Conservation (phyloP, 2,113 vertebrate genomes). For the Mugil cephalus region DNA sequence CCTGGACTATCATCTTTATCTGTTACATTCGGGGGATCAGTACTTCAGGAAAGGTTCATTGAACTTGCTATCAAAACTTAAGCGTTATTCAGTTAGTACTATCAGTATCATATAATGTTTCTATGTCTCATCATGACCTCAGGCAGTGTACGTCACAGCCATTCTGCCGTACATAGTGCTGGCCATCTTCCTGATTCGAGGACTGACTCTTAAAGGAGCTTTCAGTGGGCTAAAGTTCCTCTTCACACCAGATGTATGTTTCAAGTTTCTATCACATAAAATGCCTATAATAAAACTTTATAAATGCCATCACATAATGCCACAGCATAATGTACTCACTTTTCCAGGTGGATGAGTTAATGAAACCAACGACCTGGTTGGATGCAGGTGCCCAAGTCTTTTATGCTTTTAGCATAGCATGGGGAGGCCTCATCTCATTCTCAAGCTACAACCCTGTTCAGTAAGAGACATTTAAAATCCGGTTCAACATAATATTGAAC, state of each 20-base stretch:
- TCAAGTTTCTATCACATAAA: neutral
- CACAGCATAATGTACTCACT: rapidly evolving
- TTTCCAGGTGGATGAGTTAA: slow-evolving; percentile 86
- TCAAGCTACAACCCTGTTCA: slow-evolving; percentile 96
- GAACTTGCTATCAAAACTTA: neutral
- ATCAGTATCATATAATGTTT: no score
- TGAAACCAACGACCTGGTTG: slow-evolving; percentile 90
- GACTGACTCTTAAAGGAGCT: slow-evolving; percentile 91
- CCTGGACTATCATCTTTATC: slow-evolving; percentile 88
- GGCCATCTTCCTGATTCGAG: slow-evolving; percentile 91
- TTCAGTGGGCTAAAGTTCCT: slow-evolving; percentile 88
- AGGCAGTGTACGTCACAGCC: slow-evolving; percentile 95
- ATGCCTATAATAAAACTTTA: no score
- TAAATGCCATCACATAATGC: neutral
- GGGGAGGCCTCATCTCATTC: slow-evolving; percentile 95
- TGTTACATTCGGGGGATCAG: slow-evolving; percentile 92
- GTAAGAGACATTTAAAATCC: slow-evolving; percentile 81
- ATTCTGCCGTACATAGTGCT: slow-evolving; percentile 92
- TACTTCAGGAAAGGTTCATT: slow-evolving; percentile 92
- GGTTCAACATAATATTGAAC: no score
- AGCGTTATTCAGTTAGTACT: no score
- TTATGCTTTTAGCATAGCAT: slow-evolving; percentile 92
- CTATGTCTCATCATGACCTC: slow-evolving; percentile 14
- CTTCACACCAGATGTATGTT: slow-evolving; percentile 91
- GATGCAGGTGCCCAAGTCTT: slow-evolving; percentile 95